phyloP scores from a whole-genome alignment of 2,888 invertebrate genomes.

The Melanotus villosus region DNA sequence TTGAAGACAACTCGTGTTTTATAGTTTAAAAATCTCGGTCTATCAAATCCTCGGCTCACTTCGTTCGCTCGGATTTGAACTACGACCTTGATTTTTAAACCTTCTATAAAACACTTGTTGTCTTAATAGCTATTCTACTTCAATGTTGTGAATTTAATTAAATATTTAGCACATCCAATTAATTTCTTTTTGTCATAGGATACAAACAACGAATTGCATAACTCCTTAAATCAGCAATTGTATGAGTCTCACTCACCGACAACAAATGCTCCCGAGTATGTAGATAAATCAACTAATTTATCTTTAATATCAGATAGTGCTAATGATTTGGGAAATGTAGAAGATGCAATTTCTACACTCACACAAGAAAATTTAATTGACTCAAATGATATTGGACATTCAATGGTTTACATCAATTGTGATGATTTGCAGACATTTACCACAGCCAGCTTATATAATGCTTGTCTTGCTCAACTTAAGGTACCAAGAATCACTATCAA shows the following conservation, averaged over 20 bases:
- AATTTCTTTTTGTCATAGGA: too few relatives aligned
- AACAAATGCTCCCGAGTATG: neutral
- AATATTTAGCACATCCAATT: too few relatives aligned
- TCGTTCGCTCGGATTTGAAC: too few relatives aligned
- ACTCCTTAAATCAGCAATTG: constrained; percentile 6
- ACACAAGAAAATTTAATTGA: constrained; percentile 25
- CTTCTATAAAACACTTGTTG: too few relatives aligned
- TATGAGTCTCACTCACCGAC: constrained; percentile 1
- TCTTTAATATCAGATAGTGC: constrained; percentile 9
- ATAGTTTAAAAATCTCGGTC: too few relatives aligned
- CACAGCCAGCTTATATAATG: constrained; percentile 47
- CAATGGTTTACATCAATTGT: constrained; percentile 44
- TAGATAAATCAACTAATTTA: constrained; percentile 5
- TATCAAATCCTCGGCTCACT: too few relatives aligned
- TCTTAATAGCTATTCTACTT: too few relatives aligned
- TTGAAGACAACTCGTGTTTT: too few relatives aligned
- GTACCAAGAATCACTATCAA: constrained; percentile 15
- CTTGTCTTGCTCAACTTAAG: constrained; percentile 52
- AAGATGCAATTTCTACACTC: constrained; percentile 23
- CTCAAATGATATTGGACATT: constrained; percentile 6
- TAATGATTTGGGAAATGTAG: constrained; percentile 34
- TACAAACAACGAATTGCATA: neutral
- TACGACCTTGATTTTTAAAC: too few relatives aligned
- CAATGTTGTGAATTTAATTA: too few relatives aligned
- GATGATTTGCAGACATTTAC: constrained; percentile 48